Base-by-base conservation (phyloP, 2,888 invertebrate genomes). In the Ophraella communa region DNA sequence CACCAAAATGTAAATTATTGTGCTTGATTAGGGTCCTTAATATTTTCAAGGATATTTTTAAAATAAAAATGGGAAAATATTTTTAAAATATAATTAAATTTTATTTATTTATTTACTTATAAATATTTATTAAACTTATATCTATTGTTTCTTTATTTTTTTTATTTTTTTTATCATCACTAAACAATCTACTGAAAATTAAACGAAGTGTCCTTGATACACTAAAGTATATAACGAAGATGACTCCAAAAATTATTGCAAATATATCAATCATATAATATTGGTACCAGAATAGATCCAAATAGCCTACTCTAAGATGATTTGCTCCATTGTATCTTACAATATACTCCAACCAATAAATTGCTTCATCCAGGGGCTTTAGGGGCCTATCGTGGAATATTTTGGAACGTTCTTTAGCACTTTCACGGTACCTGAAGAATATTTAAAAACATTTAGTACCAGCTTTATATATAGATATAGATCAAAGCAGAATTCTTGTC, bases 301-400 rank as follows among this genome's bases (percentile, higher is more conserved):
- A 47, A n/a, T 68, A 70, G 3, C 68, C 70, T n/a, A 71, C 67
- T 24, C 71, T 66, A 30, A 77, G 71, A 67, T 77, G 76, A 18
- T 66, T 53, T 0, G 77, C 75, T 21, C 77, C 77, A 27, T 73
- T 73, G 53, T 76, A 73, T 18, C 73, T 66, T 5, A 76, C 62
- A 4, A 76, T 72, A 54, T 76, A 74, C 59, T 76, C 73, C 1
- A 74, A 67, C 76, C 76, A 77, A 64, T 67, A 76, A 14, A 72
- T 65, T 11, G 74, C 74, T 4, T 60, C 67, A n/a, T 75, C 73
- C 10, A 72, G 33, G 1, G 76, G 76, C 51, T 71, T 72, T 4
- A 72, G 56, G 14, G 67, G 71, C 54, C 72, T 69, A 23, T 76
- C 77, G 33, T 71, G 69, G 64, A 77, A 59, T 17, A 77, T 64